Evolutionary conservation across 2,888 invertebrate genomes (phyloP).

Genomic region (Andrena fulva): DNA sequence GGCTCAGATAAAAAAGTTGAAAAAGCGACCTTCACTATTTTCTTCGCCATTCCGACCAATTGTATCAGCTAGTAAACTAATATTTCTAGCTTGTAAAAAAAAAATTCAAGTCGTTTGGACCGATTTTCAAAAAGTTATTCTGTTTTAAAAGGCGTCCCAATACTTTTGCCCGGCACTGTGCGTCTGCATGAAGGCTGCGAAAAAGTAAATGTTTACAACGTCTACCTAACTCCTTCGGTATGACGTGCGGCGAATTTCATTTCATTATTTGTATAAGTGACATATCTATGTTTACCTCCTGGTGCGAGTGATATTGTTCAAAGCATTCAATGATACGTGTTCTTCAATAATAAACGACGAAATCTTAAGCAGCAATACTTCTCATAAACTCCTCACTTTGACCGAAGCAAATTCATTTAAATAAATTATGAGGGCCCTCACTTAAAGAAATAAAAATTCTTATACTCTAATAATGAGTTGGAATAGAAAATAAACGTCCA

Average conservation of each 20-base stretch:
- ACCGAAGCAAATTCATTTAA: constrained; percentile 54
- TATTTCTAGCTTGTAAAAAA: no score
- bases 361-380: constrained; percentile 32
- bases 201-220: no score
- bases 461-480: constrained; percentile 32
- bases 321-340: not conserved
- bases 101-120: no score
- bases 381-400: constrained; percentile 30
- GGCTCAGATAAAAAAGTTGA: no score
- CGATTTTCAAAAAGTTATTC: no score
- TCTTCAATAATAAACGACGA: constrained; percentile 13
- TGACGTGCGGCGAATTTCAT: not conserved
- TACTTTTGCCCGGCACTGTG: no score
- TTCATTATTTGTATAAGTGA: constrained; percentile 34
- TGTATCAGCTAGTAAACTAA: no score
- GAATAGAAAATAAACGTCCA: constrained; percentile 12
- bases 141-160: no score
- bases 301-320: not conserved
- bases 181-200: no score
- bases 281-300: not conserved
- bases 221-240: no score
- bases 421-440: constrained; percentile 70
- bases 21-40: no score
- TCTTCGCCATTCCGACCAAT: no score
- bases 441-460: constrained; percentile 48